These are phyloP conservation scores for Troglohyphantes excavatus DNA, from an alignment of 2,888 invertebrate species.

Conservation along the genomic window DNA sequence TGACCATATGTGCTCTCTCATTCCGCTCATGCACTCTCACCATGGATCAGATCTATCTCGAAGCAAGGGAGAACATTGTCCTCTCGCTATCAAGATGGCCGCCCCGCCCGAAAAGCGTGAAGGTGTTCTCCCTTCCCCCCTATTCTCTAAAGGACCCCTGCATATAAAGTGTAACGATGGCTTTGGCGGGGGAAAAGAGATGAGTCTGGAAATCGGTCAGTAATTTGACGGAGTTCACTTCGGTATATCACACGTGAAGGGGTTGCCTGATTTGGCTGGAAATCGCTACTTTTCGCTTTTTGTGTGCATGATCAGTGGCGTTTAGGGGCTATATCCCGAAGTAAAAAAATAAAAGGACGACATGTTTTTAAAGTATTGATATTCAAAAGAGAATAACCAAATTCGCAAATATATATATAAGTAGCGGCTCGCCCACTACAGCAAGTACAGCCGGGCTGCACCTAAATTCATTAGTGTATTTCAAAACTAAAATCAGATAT, in stretches of 20 bases:
- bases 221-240: slow-evolving; percentile 27
- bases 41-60: slow-evolving; percentile 1
- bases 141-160: no score
- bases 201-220: neutral
- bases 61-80: slow-evolving; percentile 42
- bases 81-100: slow-evolving; percentile 42
- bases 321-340: no score
- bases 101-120: slow-evolving; percentile 26
- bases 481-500: no score
- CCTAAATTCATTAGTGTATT: no score
- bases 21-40: neutral
- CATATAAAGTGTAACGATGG: slow-evolving; percentile 25
- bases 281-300: no score
- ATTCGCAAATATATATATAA: no score
- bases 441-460: no score
- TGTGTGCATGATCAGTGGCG: no score
- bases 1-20: neutral
- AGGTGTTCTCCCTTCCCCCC: neutral
- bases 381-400: no score
- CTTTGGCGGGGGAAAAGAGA: neutral
- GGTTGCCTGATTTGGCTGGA: slow-evolving; percentile 8
- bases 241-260: neutral
- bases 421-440: no score
- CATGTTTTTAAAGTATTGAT: no score
- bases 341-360: no score